These are phyloP conservation scores for Emys orbicularis DNA, from an alignment of 2,797 vertebrate species.

Conservation along the genomic window DNA sequence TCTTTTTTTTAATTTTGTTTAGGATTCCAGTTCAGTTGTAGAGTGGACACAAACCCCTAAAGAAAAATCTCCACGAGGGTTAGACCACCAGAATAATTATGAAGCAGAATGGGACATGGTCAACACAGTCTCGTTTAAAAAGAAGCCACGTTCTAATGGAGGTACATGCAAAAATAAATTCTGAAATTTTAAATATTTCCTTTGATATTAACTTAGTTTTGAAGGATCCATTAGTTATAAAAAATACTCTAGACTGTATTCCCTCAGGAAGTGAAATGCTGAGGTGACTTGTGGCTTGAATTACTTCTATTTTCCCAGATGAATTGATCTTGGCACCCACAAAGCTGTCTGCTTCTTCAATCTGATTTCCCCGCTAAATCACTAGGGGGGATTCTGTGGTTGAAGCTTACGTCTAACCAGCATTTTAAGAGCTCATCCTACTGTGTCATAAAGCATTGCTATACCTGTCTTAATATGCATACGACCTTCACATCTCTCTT, in stretches of 20 bases:
- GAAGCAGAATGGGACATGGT: constrained; percentile 99
- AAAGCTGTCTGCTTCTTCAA: not conserved
- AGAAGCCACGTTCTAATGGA: constrained; percentile 88
- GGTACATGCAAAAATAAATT: constrained; percentile 77
- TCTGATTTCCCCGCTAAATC: not conserved
- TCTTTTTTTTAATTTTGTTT: constrained; percentile 25
- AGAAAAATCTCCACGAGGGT: constrained; percentile 80
- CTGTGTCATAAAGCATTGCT: not conserved
- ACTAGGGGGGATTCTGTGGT: not conserved
- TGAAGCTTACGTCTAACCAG: not conserved
- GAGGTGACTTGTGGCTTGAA: not conserved
- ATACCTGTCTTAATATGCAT: not conserved
- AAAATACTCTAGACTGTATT: not conserved
- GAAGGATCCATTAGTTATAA: not conserved
- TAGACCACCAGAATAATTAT: constrained; percentile 90
- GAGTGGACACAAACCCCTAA: constrained; percentile 90
- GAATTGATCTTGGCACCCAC: not conserved
- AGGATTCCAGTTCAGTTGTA: constrained; percentile 98
- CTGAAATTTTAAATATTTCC: not conserved
- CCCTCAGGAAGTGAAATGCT: constrained; percentile 2
- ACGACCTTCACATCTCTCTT: not conserved
- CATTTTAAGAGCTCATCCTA: not conserved
- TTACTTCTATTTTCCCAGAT: not conserved
- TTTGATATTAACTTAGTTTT: not conserved
- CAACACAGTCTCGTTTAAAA: constrained; percentile 93